phyloP scores from a whole-genome alignment of 2,797 vertebrate genomes.

The Alauda arvensis region DNA sequence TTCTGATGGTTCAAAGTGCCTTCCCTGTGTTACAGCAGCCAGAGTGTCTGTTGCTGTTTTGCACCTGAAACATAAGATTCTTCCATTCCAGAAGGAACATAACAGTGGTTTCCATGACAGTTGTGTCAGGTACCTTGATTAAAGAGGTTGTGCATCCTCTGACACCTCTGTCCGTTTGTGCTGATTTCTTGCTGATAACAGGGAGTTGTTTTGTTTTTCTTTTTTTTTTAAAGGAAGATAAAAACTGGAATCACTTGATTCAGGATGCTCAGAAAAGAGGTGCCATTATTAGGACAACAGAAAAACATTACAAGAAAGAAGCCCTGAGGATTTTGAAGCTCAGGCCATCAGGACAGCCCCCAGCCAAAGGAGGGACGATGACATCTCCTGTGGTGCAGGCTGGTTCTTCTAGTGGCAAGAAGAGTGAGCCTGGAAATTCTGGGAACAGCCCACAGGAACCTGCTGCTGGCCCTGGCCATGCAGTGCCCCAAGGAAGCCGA shows the following conservation, averaged over 20 bases:
- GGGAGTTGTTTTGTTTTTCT: fast-evolving
- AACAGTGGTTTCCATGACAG: constrained; percentile 18
- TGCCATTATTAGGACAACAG: constrained; percentile 69
- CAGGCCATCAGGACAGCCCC: not conserved
- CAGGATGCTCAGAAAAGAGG: constrained; percentile 78
- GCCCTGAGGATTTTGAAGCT: constrained; percentile 75
- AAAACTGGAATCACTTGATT: constrained; percentile 81
- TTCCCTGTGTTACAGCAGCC: constrained; percentile 46
- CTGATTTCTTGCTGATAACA: not conserved
- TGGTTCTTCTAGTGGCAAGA: not conserved
- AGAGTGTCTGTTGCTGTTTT: constrained; percentile 33
- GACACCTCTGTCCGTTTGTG: not conserved
- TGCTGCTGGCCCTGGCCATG: not conserved
- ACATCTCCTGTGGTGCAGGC: not conserved
- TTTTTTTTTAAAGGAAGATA: constrained; percentile 69
- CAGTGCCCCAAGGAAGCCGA: not conserved
- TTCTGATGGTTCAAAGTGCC: constrained; percentile 6
- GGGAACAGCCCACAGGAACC: not conserved
- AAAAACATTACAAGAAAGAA: constrained; percentile 66
- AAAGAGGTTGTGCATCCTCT: not conserved
- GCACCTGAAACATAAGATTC: constrained; percentile 29
- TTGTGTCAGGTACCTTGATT: constrained; percentile 32
- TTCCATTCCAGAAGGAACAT: constrained; percentile 34
- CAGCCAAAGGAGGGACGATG: not conserved
- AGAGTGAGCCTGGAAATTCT: not conserved